Evolutionary conservation across 2,888 invertebrate genomes (phyloP).

Genomic region (Silvanus unidentatus): DNA sequence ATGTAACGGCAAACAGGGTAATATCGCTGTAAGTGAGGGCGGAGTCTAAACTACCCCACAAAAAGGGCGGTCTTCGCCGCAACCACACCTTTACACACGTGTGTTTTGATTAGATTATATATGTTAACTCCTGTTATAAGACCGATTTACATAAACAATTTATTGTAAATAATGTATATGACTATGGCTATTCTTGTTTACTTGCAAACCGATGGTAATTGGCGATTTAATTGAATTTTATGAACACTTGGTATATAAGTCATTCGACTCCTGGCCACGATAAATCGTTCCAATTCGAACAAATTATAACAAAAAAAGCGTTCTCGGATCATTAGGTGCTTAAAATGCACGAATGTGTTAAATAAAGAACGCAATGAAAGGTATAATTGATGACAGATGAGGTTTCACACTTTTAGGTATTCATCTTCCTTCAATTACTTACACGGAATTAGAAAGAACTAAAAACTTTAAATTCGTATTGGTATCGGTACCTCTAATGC

Average conservation of each 20-base stretch:
- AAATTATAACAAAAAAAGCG: constrained; percentile 12
- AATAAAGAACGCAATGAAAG: constrained; percentile 45
- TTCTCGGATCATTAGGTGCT: constrained; percentile 40
- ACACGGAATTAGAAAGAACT: too few relatives aligned
- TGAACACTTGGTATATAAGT: too few relatives aligned
- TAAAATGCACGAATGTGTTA: constrained; percentile 39
- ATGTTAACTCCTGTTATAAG: background rate
- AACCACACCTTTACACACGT: background rate
- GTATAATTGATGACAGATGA: constrained; percentile 46
- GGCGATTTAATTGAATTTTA: too few relatives aligned
- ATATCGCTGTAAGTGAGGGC: background rate
- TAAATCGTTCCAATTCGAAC: too few relatives aligned
- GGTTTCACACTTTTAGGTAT: constrained; percentile 22
- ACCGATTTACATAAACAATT: too few relatives aligned
- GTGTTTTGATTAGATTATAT: background rate
- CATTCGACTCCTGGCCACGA: too few relatives aligned
- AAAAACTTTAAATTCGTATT: too few relatives aligned
- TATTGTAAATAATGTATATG: too few relatives aligned
- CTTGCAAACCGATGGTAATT: too few relatives aligned
- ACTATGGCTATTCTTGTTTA: too few relatives aligned
- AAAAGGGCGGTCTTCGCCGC: background rate
- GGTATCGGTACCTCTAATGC: too few relatives aligned
- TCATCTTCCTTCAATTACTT: background rate
- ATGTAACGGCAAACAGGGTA: background rate
- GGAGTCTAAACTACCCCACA: background rate